These are phyloP conservation scores for Sinocyclocheilus grahami DNA, from an alignment of 2,113 vertebrate genomes.

Conservation along the genomic window DNA sequence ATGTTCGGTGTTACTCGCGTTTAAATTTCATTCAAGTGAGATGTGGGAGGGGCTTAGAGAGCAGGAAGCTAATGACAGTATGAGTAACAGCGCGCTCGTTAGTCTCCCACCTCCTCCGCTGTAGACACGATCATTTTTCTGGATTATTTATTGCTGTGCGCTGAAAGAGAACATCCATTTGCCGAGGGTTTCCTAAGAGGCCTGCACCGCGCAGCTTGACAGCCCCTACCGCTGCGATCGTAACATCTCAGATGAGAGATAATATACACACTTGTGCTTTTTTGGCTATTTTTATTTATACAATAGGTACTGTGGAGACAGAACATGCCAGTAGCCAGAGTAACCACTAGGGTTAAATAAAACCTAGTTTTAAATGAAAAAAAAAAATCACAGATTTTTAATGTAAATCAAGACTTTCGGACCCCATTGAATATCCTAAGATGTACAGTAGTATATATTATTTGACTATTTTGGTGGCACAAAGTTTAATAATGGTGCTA, in stretches of 20 bases:
- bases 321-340: neutral
- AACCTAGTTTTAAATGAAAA: neutral
- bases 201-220: neutral
- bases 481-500: neutral
- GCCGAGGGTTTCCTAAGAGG: neutral
- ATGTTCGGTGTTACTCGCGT: neutral
- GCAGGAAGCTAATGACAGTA: neutral
- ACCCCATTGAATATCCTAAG: neutral
- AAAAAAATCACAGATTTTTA: neutral
- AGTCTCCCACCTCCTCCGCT: neutral
- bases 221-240: neutral
- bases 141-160: slow-evolving; percentile 9
- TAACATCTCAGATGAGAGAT: slow-evolving; percentile 18
- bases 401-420: neutral
- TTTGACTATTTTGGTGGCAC: slow-evolving; percentile 3
- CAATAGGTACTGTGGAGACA: neutral
- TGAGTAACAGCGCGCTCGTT: slow-evolving; percentile 15
- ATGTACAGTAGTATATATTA: neutral
- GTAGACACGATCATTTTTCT: neutral
- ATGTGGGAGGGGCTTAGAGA: neutral
- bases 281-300: slow-evolving; percentile 11
- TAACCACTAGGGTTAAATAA: neutral
- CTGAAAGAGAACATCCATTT: slow-evolving; percentile 1
- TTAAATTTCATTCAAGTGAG: slow-evolving; percentile 18
- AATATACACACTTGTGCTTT: slow-evolving; percentile 1